Evolutionary conservation across 2,888 invertebrate species (phyloP).

Genomic region (Rhamnusium bicolor): DNA sequence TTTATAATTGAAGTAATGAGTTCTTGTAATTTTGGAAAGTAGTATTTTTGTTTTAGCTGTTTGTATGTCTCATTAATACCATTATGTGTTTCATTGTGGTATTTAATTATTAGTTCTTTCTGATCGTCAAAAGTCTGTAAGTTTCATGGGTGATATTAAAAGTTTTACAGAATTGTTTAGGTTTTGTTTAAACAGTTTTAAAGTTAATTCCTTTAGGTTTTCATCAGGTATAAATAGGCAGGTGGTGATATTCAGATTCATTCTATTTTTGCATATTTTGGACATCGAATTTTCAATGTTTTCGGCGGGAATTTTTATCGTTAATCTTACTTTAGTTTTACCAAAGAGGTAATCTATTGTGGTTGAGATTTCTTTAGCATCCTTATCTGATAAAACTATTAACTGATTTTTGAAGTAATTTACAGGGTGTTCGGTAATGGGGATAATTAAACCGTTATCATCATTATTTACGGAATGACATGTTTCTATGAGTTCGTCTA

Average conservation of each 20-base stretch:
- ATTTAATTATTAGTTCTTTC: neutral
- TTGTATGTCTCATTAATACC: neutral
- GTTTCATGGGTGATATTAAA: neutral
- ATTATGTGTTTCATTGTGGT: neutral
- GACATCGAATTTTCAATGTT: neutral
- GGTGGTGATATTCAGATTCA: neutral
- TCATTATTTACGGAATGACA: no score
- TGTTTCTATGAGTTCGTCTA: no score
- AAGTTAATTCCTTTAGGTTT: neutral
- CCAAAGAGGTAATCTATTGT: neutral
- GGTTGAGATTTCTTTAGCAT: no score
- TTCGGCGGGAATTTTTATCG: neutral
- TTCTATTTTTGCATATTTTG: neutral
- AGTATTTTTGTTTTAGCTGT: slow-evolving; percentile 1
- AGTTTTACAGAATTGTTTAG: slow-evolving; percentile 5
- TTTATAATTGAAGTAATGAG: neutral
- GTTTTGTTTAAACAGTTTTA: neutral
- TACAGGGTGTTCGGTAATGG: no score
- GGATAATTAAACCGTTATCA: no score
- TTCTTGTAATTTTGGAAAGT: neutral
- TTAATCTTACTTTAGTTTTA: neutral
- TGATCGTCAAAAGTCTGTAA: neutral
- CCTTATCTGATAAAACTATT: no score
- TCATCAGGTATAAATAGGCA: neutral
- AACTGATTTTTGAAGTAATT: no score